Conservation (phyloP, 2,113 vertebrate genomes). For the Oncorhynchus tshawytscha region DNA sequence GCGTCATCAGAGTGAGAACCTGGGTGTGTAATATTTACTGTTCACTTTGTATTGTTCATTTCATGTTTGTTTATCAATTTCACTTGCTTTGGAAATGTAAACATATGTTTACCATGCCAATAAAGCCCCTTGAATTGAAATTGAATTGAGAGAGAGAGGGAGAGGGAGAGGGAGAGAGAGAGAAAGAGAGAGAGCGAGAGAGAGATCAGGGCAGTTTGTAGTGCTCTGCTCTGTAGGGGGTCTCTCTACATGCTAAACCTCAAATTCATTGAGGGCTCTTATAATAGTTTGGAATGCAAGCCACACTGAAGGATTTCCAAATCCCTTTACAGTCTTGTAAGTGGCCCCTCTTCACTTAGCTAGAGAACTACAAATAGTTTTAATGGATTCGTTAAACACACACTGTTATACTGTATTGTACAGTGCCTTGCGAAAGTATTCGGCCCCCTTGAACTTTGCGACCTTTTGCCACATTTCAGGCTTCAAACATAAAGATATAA, state of each 20-base stretch:
- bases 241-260: constrained; percentile 22
- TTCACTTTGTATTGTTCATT: too few relatives aligned
- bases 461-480: too few relatives aligned
- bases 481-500: too few relatives aligned
- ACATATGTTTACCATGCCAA: too few relatives aligned
- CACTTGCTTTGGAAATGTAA: too few relatives aligned
- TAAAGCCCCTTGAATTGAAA: too few relatives aligned
- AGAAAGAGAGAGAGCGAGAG: not conserved
- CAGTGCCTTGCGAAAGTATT: too few relatives aligned
- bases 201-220: not conserved
- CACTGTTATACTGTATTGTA: not conserved
- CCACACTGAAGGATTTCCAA: constrained; percentile 40
- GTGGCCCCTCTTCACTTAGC: not conserved
- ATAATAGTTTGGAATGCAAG: constrained; percentile 48
- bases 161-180: not conserved
- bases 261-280: constrained; percentile 36
- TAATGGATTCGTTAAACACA: constrained; percentile 12
- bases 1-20: not conserved
- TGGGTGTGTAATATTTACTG: too few relatives aligned
- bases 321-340: constrained; percentile 27
- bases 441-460: too few relatives aligned
- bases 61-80: too few relatives aligned
- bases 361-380: not conserved
- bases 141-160: too few relatives aligned
- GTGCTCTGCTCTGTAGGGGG: constrained; percentile 32